Evolutionary conservation across 2,797 vertebrate species (phyloP), one percentile per base, ranked within the genome.

Genomic region (Microctenopoma lineatum): DNA sequence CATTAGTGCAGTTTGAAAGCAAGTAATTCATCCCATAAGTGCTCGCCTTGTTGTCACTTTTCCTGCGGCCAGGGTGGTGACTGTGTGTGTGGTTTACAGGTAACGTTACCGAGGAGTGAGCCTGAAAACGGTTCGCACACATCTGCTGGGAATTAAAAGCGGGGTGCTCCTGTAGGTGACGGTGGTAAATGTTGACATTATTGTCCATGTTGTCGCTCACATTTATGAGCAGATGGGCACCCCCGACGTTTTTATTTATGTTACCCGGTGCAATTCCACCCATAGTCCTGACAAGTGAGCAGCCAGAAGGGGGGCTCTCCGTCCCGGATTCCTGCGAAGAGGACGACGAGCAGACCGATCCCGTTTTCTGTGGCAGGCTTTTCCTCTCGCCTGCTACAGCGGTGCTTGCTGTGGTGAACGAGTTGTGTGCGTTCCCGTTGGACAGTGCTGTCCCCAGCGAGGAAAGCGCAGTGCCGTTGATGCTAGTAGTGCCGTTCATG

Each of bases 11-110:
- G 92, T 94, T 95, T 0, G 96, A 96, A 47, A 97, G 95, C 92
- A 97, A 77, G 86, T 96, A 97, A 91, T 98, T 98, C 90, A 98
- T 96, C 65, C 97, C 98, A 88, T 96, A 98, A 38, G 97, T 98
- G 94, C 97, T 98, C 77, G 97, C 97, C 92, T 98, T 98, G 88
- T 98, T 99, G 81, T 98, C 97, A 46, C 95, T 95, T 96, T 97
- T 98, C 95, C 97, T 96, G 1, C 96, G 94, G 89, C 96, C 95
- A 0, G 97, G 97, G 76, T 97, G 96, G 79, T 96, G 95, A 74
- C 77, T 92, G 77, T 92, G 88, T 52, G 83, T 71, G 64, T 88
- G 90, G 79, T 84, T 91, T 57, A 80, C 82, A 55, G 90, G 81
- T 75, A 47, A 11, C 45, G 45, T 47, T 21, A 84, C 80, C 7